phyloP scores from a whole-genome alignment of 1,140 invertebrate species.

The Drosophila pruinosa region DNA sequence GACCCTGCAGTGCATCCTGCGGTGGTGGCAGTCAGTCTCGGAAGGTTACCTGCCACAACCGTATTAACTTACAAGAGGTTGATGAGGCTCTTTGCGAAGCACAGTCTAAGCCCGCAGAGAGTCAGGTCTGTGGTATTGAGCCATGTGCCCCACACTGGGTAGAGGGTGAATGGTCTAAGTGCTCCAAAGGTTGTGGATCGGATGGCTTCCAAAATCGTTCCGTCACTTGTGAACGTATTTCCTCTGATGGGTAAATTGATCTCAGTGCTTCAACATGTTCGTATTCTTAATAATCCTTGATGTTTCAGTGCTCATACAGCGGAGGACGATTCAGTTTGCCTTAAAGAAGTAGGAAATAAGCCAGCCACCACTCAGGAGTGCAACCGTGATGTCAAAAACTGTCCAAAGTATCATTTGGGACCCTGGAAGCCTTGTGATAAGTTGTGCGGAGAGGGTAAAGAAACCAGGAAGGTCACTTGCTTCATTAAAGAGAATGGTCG shows the following conservation, averaged over 20 bases:
- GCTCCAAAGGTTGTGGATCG: conserved; percentile 91
- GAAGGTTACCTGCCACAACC: conserved; percentile 88
- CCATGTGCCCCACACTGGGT: conserved; percentile 94
- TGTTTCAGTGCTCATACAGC: conserved; percentile 44
- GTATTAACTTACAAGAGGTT: conserved; percentile 87
- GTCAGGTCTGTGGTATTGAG: conserved; percentile 89
- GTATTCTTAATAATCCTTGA: too few species aligned
- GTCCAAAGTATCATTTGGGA: conserved; percentile 92
- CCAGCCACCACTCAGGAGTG: conserved; percentile 89
- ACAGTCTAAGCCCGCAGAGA: conserved; percentile 86
- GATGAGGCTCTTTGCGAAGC: conserved; percentile 91
- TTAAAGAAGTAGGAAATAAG: conserved; percentile 87
- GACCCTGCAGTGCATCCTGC: conserved; percentile 91
- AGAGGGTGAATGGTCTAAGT: conserved; percentile 91
- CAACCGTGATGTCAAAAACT: conserved; percentile 88
- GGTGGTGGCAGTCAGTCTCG: conserved; percentile 93
- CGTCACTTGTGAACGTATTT: conserved; percentile 88
- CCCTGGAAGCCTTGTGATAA: conserved; percentile 95
- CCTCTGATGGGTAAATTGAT: conserved; percentile 84
- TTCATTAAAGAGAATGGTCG: conserved; percentile 88
- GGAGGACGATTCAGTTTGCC: conserved; percentile 88
- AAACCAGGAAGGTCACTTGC: conserved; percentile 89
- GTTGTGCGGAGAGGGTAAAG: conserved; percentile 93
- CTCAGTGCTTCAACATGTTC: fast-evolving
- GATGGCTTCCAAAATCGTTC: conserved; percentile 88